A percentile compares a stretch with the other conserved stretches of the same genome.
Evolutionary conservation across 2,113 vertebrate species (phyloP).

Genomic region (Chascanopsetta lugubris): DNA sequence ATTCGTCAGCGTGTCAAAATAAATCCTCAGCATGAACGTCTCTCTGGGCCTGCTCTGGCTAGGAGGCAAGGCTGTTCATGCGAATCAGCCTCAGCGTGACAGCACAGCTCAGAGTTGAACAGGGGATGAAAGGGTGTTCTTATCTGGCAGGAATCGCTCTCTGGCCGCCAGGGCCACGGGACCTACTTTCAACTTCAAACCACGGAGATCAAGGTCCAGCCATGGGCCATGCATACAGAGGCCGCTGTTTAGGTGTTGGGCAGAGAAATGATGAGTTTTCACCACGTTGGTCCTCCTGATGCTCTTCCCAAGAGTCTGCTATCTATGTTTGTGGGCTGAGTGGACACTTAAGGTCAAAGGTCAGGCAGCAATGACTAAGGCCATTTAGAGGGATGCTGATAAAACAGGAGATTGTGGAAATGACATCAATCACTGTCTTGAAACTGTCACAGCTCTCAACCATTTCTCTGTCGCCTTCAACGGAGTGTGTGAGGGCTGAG

Average conservation of each 20-base stretch:
- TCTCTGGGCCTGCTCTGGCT: slow-evolving; percentile 48
- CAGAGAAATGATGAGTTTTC: slow-evolving; percentile 47
- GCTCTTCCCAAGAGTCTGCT: slow-evolving; percentile 15
- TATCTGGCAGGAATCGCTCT: slow-evolving; percentile 79
- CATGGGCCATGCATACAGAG: slow-evolving; percentile 69
- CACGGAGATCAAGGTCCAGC: slow-evolving; percentile 80
- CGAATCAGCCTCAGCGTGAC: slow-evolving; percentile 73
- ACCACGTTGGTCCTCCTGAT: slow-evolving; percentile 36
- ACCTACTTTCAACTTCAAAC: slow-evolving; percentile 83
- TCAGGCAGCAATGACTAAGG: background rate
- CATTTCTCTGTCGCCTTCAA: background rate
- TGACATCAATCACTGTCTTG: background rate
- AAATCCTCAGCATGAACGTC: slow-evolving; percentile 56
- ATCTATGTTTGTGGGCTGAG: slow-evolving; percentile 1
- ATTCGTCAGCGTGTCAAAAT: slow-evolving; percentile 67
- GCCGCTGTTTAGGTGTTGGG: slow-evolving; percentile 73
- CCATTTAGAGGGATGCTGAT: slow-evolving; percentile 1
- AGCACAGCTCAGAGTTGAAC: slow-evolving; percentile 67
- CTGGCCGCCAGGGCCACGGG: slow-evolving; percentile 75
- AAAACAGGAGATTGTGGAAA: background rate
- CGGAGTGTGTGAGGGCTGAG: slow-evolving; percentile 25
- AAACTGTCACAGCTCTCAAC: background rate
- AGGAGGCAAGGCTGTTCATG: slow-evolving; percentile 64
- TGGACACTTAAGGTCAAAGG: background rate
- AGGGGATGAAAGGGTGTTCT: slow-evolving; percentile 81